phyloP scores from a whole-genome alignment of 2,888 invertebrate species.

The Pheosia gnoma region DNA sequence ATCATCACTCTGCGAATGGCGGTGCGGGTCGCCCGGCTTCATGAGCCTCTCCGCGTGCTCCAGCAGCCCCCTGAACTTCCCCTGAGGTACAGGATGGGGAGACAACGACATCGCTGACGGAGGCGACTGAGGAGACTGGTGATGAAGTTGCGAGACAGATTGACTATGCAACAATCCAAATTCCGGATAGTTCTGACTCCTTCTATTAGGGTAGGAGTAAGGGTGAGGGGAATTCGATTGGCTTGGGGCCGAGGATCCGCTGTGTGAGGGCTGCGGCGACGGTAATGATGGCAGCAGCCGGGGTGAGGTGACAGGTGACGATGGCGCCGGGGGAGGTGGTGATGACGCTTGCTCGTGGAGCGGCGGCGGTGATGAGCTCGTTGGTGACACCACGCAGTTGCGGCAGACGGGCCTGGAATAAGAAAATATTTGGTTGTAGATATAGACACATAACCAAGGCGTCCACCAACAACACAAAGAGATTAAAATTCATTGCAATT shows the following conservation, averaged over 20 bases:
- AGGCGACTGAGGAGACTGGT: conserved; percentile 71
- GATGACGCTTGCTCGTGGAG: conserved; percentile 66
- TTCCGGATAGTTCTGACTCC: conserved; percentile 63
- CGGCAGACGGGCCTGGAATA: conserved; percentile 90
- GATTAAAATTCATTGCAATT: too few species aligned
- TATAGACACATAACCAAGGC: too few species aligned
- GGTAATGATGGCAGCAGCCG: conserved; percentile 58
- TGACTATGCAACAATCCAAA: conserved; percentile 63
- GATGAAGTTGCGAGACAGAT: conserved; percentile 62
- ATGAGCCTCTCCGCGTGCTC: conserved; percentile 85
- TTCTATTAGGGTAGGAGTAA: conserved; percentile 70
- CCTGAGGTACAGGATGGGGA: conserved; percentile 74
- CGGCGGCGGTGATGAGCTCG: conserved; percentile 74
- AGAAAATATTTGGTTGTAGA: conserved; percentile 18
- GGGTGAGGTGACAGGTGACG: conserved; percentile 67
- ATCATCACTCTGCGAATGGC: conserved; percentile 97
- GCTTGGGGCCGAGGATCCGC: conserved; percentile 68
- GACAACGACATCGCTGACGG: conserved; percentile 78
- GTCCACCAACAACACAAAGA: too few species aligned
- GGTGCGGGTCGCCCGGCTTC: conserved; percentile 89
- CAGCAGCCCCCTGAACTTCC: conserved; percentile 74
- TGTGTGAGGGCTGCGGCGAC: conserved; percentile 75
- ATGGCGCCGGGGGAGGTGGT: conserved; percentile 72
- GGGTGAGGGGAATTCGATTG: conserved; percentile 74
- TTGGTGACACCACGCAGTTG: conserved; percentile 88